These are phyloP conservation scores for Columbina picui DNA, from an alignment of 2,113 vertebrate genomes.

Conservation along the genomic window DNA sequence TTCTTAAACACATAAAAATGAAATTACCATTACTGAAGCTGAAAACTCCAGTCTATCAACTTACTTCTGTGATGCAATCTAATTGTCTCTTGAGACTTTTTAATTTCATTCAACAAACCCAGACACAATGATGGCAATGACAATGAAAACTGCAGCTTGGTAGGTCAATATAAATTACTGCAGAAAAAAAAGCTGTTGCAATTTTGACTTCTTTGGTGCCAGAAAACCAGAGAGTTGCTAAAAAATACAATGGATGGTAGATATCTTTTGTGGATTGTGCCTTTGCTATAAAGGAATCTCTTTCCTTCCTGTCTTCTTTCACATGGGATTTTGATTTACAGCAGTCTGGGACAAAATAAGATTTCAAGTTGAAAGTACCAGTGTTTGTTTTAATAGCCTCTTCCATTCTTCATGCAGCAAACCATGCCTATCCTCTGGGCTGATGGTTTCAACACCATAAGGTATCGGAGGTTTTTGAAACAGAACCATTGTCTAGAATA, in stretches of 20 bases:
- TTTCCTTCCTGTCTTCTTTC: not conserved
- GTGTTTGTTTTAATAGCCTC: not conserved
- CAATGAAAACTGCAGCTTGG: not conserved
- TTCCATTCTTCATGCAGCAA: not conserved
- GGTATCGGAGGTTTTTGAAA: not conserved
- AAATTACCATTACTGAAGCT: not conserved
- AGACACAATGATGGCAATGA: not conserved
- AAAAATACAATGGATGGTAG: not conserved
- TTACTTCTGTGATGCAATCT: not conserved
- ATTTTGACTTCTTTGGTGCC: not conserved
- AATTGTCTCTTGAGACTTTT: not conserved
- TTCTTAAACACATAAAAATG: not conserved
- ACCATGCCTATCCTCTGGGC: not conserved
- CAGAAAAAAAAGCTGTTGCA: not conserved
- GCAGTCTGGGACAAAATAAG: not conserved
- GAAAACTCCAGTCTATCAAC: not conserved
- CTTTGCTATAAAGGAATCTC: not conserved
- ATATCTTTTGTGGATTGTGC: not conserved
- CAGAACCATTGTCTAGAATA: not conserved
- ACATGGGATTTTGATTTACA: not conserved
- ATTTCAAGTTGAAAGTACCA: not conserved
- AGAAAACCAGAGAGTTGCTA: not conserved
- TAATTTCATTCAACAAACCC: not conserved
- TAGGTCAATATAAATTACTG: not conserved
- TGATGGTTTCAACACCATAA: not conserved